Evolutionary conservation across 2,113 vertebrate species (phyloP).

Genomic region (Apteryx mantelli): DNA sequence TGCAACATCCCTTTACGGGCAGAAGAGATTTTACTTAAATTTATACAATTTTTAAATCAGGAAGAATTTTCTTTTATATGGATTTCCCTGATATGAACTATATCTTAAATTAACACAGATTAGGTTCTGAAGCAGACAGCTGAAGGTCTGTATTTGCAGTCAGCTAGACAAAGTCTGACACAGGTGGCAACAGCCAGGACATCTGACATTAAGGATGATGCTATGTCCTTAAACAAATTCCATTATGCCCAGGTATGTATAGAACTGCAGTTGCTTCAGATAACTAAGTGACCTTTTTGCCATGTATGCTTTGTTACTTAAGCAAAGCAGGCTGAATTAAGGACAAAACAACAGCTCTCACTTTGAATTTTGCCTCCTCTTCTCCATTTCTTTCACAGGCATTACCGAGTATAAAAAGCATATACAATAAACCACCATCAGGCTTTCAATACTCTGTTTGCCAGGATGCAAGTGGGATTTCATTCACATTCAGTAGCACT

Average conservation of each 20-base stretch:
- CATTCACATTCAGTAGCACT: not conserved
- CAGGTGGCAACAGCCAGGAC: not conserved
- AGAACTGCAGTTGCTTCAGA: constrained; percentile 22
- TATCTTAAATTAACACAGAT: not conserved
- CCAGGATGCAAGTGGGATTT: not conserved
- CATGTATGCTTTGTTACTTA: not conserved
- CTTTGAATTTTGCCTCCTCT: not conserved
- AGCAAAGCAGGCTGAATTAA: constrained; percentile 36
- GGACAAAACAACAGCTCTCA: constrained; percentile 25
- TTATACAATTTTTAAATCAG: not conserved
- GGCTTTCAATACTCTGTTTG: constrained; percentile 1
- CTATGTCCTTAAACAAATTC: constrained; percentile 15
- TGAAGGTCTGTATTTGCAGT: not conserved
- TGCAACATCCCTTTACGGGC: not conserved
- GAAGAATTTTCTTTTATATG: not conserved
- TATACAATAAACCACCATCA: not conserved
- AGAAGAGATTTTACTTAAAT: not conserved
- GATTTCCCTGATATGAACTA: not conserved
- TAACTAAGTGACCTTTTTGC: constrained; percentile 11
- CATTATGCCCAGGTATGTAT: not conserved
- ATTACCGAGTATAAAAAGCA: not conserved
- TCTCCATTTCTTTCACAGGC: not conserved
- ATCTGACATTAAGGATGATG: constrained; percentile 24
- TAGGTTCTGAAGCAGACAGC: not conserved
- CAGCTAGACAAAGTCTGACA: not conserved